Conservation (phyloP, 2,888 invertebrate species). For the Philaethria dido region DNA sequence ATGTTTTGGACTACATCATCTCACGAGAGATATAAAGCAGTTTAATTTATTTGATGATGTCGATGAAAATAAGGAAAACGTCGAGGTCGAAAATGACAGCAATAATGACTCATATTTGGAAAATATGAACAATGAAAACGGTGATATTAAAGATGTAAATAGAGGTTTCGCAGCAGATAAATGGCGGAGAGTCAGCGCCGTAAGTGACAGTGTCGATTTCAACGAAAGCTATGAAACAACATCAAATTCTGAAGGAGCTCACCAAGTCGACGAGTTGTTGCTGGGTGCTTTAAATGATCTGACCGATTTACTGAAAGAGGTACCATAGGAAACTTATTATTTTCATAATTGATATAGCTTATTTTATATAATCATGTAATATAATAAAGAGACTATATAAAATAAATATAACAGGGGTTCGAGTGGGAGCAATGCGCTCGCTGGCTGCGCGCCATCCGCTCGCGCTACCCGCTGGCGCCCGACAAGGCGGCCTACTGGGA, state of each 20-base stretch:
- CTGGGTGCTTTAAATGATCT: slow-evolving; percentile 79
- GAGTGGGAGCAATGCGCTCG: slow-evolving; percentile 81
- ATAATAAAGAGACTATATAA: no score
- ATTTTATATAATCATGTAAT: no score
- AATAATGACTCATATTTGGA: slow-evolving; percentile 71
- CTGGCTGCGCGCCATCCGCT: slow-evolving; percentile 80
- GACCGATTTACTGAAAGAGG: slow-evolving; percentile 78
- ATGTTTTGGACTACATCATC: slow-evolving; percentile 76
- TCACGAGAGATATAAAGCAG: slow-evolving; percentile 50
- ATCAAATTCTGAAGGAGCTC: slow-evolving; percentile 52
- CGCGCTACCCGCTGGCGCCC: slow-evolving; percentile 67
- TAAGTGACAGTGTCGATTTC: slow-evolving; percentile 59
- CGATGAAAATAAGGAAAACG: slow-evolving; percentile 82
- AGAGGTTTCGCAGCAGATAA: slow-evolving; percentile 50
- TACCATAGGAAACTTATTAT: no score
- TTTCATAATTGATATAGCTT: no score
- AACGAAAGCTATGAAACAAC: slow-evolving; percentile 63
- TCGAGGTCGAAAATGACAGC: slow-evolving; percentile 68
- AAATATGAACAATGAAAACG: slow-evolving; percentile 58
- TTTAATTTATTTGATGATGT: slow-evolving; percentile 52
- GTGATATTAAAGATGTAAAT: slow-evolving; percentile 43
- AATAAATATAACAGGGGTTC: slow-evolving; percentile 67
- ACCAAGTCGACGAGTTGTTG: slow-evolving; percentile 60
- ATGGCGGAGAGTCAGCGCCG: slow-evolving; percentile 64
- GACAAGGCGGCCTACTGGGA: slow-evolving; percentile 84